These are phyloP conservation scores for Gryllus longicercus DNA, from an alignment of 2,888 invertebrate genomes.

Conservation along the genomic window DNA sequence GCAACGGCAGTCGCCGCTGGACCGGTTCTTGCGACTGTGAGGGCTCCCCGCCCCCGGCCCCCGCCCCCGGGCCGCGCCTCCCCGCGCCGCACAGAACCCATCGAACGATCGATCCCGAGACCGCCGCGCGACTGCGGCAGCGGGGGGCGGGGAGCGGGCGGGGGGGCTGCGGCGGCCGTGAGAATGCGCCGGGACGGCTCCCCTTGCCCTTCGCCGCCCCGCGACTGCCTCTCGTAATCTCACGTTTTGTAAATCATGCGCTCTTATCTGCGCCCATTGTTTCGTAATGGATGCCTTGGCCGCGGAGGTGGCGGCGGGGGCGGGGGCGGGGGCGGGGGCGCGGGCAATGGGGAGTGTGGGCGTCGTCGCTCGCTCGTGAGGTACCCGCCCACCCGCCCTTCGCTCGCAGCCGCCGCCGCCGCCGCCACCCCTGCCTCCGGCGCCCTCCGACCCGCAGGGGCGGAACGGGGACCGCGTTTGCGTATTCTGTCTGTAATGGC, in stretches of 20 bases:
- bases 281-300: constrained; percentile 7
- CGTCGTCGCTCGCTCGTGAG: background rate
- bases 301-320: background rate
- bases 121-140: background rate
- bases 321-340: background rate
- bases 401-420: background rate
- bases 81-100: too few species aligned
- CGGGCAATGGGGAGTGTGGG: background rate
- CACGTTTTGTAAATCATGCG: constrained; percentile 17
- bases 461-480: too few species aligned
- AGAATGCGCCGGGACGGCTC: background rate
- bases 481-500: too few species aligned
- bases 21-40: background rate
- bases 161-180: background rate
- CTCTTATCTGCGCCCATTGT: constrained; percentile 8
- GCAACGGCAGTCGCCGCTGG: background rate
- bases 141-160: background rate
- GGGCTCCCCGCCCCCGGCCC: background rate
- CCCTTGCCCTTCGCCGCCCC: background rate
- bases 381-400: background rate
- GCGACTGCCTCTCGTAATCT: constrained; percentile 1
- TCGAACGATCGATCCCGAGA: background rate
- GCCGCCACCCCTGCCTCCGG: background rate
- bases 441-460: too few species aligned
- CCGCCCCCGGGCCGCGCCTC: too few species aligned